These are phyloP conservation scores for Pyrocoelia pectoralis DNA, from an alignment of 2,888 invertebrate species.

Conservation along the genomic window DNA sequence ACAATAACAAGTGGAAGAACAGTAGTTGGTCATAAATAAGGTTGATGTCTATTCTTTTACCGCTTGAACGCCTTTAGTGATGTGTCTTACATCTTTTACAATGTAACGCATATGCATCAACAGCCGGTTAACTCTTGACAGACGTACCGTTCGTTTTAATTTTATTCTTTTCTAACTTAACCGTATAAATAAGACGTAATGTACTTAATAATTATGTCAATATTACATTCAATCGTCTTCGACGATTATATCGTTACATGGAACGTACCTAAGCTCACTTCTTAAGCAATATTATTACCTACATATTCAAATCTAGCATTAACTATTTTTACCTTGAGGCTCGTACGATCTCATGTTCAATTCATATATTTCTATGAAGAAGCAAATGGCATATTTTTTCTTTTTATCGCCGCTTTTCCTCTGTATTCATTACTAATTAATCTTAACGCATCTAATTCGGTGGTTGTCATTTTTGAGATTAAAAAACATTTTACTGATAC, in stretches of 20 bases:
- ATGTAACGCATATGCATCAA: conserved; percentile 18
- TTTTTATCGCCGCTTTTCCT: no score
- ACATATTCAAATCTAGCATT: background rate
- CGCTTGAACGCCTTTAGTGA: conserved; percentile 22
- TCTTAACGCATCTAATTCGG: no score
- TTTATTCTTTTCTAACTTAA: conserved; percentile 14
- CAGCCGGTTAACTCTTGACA: conserved; percentile 17
- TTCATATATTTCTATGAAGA: background rate
- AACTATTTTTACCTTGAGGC: background rate
- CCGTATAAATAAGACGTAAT: no score
- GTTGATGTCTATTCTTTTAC: conserved; percentile 22
- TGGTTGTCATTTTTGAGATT: no score
- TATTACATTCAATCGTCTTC: no score
- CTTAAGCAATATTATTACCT: no score
- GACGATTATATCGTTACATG: no score
- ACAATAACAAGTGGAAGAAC: conserved; percentile 11
- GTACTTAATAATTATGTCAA: no score
- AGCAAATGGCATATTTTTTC: no score
- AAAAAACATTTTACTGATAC: no score
- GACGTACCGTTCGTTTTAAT: conserved; percentile 15
- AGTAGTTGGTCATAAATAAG: conserved; percentile 18
- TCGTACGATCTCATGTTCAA: background rate
- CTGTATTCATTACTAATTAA: no score
- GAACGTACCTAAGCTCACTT: no score
- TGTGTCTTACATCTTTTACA: conserved; percentile 20